A percentile compares a stretch with the other conserved stretches of the same genome.
Evolutionary conservation across 23 tunicate genomes (phyloP).

Genomic region (Diplosoma virens): DNA sequence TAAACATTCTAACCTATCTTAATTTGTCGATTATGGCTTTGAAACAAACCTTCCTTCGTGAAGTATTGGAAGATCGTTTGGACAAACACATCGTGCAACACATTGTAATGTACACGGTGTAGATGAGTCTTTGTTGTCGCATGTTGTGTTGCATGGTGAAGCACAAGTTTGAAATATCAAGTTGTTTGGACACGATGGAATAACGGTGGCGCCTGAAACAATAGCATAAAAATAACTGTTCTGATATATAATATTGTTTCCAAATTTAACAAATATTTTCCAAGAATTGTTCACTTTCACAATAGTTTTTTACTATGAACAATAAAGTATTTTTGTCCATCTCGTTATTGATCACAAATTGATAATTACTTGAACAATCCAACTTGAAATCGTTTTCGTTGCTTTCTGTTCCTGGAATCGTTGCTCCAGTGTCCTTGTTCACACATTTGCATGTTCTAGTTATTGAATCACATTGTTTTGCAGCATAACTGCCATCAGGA

Average conservation of each 20-base stretch:
- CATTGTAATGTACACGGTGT: constrained; percentile 27
- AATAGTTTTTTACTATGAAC: no score
- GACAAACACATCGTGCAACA: constrained; percentile 48
- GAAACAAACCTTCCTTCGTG: constrained; percentile 54
- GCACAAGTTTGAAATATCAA: constrained; percentile 38
- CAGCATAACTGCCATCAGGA: neutral
- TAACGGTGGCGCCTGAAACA: no score
- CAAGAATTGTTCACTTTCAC: no score
- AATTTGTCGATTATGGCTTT: no score
- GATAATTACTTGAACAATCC: no score
- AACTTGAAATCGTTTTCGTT: no score
- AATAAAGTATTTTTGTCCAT: no score
- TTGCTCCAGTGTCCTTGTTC: constrained; percentile 2
- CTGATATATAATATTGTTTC: no score
- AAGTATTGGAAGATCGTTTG: constrained; percentile 34
- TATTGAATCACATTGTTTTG: constrained; percentile 23
- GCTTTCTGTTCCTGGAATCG: constrained; percentile 4
- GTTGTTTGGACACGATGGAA: constrained; percentile 47
- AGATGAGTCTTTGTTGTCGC: constrained; percentile 19
- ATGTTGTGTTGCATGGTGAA: constrained; percentile 34
- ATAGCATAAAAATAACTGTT: no score
- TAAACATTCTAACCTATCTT: no score
- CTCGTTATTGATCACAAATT: no score
- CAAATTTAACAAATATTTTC: no score
- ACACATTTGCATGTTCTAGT: constrained; percentile 36